Conservation (phyloP, 2,113 vertebrate genomes). For the Mellivora capensis region DNA sequence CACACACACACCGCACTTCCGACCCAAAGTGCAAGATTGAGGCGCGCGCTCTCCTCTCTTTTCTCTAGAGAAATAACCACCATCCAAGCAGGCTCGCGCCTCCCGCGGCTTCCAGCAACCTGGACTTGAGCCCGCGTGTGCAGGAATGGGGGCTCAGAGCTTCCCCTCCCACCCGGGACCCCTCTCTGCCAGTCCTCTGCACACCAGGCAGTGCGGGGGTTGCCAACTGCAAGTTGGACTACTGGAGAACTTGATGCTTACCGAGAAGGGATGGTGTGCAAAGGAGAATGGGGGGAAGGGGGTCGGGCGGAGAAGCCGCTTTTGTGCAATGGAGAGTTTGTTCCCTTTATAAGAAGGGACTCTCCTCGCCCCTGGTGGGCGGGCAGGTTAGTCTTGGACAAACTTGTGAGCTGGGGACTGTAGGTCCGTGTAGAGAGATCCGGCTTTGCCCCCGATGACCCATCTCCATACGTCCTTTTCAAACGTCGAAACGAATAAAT, state of each 20-base stretch:
- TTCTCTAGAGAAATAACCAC: conserved; percentile 80
- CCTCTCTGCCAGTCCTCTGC: not conserved
- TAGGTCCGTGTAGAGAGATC: not conserved
- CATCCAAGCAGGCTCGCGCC: conserved; percentile 53
- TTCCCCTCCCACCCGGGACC: conserved; percentile 50
- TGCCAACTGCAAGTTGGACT: conserved; percentile 77
- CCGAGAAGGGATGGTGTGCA: conserved; percentile 66
- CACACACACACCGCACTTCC: conserved; percentile 69
- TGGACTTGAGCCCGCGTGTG: conserved; percentile 68
- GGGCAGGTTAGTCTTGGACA: conserved; percentile 68
- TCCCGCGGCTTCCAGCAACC: conserved; percentile 73
- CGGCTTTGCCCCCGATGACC: not conserved
- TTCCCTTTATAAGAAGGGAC: conserved; percentile 70
- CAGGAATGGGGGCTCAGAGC: conserved; percentile 45
- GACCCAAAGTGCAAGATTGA: conserved; percentile 79
- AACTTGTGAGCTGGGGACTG: conserved; percentile 73
- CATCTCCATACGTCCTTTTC: not conserved
- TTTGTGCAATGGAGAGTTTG: conserved; percentile 82
- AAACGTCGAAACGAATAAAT: conserved; percentile 36
- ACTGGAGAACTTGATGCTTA: conserved; percentile 76
- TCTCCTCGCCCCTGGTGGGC: conserved; percentile 77
- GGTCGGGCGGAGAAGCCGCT: conserved; percentile 50
- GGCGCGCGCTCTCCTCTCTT: conserved; percentile 69
- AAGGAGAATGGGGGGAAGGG: not conserved
- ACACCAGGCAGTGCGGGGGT: conserved; percentile 49